phyloP scores from a whole-genome alignment of 2,797 vertebrate species.

The Arctocebus calabarensis region DNA sequence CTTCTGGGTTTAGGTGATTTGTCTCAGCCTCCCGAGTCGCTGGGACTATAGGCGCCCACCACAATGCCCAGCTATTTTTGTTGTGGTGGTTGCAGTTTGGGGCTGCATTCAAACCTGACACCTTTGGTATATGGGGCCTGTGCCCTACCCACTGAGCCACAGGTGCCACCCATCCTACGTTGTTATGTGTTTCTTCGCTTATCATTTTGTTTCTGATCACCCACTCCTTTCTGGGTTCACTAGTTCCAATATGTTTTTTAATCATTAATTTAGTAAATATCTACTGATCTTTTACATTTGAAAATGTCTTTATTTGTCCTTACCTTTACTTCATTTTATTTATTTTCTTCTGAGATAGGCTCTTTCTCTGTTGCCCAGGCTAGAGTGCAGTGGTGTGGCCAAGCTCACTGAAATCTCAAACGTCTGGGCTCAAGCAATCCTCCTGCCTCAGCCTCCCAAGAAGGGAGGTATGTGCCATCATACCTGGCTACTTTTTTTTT shows the following conservation, averaged over 20 bases:
- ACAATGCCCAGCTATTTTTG: too few relatives aligned
- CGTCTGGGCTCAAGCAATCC: neutral
- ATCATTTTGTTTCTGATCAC: neutral
- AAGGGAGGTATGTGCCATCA: neutral
- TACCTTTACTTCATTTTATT: neutral
- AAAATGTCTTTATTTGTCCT: conserved; percentile 11
- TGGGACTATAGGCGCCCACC: too few relatives aligned
- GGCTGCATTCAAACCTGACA: too few relatives aligned
- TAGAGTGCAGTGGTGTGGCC: neutral
- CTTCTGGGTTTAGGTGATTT: too few relatives aligned
- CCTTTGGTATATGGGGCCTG: too few relatives aligned
- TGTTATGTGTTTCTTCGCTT: neutral
- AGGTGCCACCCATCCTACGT: neutral
- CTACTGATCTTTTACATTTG: neutral
- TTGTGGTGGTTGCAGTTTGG: too few relatives aligned
- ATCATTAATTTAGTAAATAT: neutral
- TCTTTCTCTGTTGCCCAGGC: neutral
- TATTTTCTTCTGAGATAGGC: neutral
- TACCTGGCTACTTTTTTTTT: neutral
- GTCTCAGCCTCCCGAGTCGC: too few relatives aligned
- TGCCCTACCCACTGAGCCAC: too few relatives aligned
- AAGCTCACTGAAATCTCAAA: neutral
- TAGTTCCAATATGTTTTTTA: neutral
- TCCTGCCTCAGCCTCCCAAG: neutral
- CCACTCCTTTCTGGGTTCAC: neutral